Percentiles rank a stretch among this genome's conserved stretches.
Conservation (phyloP, 1,140 invertebrate species). For the Thaumatotibia leucotreta region DNA sequence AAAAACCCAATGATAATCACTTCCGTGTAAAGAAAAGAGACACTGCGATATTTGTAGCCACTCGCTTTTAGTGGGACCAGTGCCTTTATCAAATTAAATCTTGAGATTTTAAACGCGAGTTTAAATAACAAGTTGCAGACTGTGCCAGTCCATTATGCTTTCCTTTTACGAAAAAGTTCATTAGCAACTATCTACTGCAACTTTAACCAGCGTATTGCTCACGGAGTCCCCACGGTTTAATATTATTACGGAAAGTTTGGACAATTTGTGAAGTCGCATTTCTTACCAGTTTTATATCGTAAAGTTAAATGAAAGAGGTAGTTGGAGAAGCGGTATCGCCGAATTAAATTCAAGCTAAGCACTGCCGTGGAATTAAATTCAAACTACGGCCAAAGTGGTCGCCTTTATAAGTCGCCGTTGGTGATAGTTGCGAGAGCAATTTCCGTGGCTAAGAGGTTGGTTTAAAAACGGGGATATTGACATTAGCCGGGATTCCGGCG, state of each 20-base stretch:
- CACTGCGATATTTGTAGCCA: background rate
- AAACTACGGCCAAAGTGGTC: conserved; percentile 22
- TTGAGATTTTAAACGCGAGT: background rate
- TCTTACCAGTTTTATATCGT: conserved; percentile 40
- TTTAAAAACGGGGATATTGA: conserved; percentile 27
- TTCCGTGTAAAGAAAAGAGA: too few species aligned
- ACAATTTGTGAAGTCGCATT: conserved; percentile 42
- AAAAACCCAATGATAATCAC: too few species aligned
- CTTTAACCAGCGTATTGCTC: conserved; percentile 6
- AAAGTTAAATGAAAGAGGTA: conserved; percentile 55
- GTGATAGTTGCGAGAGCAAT: background rate
- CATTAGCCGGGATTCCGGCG: conserved; percentile 17
- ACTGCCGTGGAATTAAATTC: conserved; percentile 40
- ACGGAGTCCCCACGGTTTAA: conserved; percentile 15
- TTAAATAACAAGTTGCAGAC: background rate
- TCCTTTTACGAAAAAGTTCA: conserved; percentile 7
- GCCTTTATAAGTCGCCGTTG: background rate
- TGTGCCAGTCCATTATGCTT: background rate
- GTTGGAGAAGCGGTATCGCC: conserved; percentile 38
- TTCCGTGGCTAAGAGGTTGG: background rate
- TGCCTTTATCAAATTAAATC: background rate
- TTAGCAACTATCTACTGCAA: conserved; percentile 10
- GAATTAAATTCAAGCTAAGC: too few species aligned
- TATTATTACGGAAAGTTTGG: conserved; percentile 32
- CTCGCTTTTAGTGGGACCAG: background rate